Evolutionary conservation across 2,113 vertebrate genomes (phyloP), one percentile per base, ranked within the genome.

Genomic region (Panthera uncia): DNA sequence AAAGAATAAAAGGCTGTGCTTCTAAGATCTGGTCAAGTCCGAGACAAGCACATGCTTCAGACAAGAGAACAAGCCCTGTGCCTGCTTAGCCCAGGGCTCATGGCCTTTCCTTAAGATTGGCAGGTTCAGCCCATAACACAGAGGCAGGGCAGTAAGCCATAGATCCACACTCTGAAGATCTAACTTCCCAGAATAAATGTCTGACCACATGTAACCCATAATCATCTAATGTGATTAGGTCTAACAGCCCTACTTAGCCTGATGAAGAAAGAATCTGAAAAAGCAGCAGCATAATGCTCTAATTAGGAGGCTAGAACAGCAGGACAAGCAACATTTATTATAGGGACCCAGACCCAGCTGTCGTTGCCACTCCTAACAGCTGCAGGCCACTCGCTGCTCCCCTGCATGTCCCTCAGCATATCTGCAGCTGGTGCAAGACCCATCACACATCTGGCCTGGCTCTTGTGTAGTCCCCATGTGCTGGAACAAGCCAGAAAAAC

Each of bases 371-470:
- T 45, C 16, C 73, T 52, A 14, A 89, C 8, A 18, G 45, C 9
- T 36, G 16, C 19, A 33, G 61, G 36, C 38, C 1, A 0, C 79
- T 57, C 0, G 0, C 31, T 1, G 1, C 7, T 25, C 23, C 8
- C 57, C 1, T 0, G 0, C 0, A 0, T 18, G 25, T 33, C 29
- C 45, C 57, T 57, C 23, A 23, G 18, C 50, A 63, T 5, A 31
- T 7, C n/a, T 15, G 0, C 31, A 84, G 89, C 31, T 89, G 78
- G 1, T 76, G 9, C 10, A 29, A 25, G 19, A 12, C 1, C 13
- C 2, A 1, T n/a, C 27, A 7, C 6, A 38, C 71, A 76, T 25
- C 61, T 57, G 52, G 45, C n/a, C 45, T 61, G 45, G 4, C 36
- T 55, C 18, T 25, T 25, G 45, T 1, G 4, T 5, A 19, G 33